These are phyloP conservation scores for Brassicogethes aeneus DNA, from an alignment of 2,888 invertebrate species.

Conservation along the genomic window DNA sequence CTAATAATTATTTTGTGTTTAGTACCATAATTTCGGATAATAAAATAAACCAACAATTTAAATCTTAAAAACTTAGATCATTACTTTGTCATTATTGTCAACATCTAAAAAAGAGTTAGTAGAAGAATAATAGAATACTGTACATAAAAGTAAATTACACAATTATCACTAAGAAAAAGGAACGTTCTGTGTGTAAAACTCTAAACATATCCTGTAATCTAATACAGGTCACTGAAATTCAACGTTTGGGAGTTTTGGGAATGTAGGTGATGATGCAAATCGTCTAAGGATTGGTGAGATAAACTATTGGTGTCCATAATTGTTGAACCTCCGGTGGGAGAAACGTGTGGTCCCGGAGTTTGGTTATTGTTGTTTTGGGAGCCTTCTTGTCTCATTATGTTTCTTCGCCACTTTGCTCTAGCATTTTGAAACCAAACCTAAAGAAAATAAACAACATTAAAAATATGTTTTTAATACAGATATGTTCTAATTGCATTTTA, in stretches of 20 bases:
- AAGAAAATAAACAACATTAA: slow-evolving; percentile 9
- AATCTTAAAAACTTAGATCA: no score
- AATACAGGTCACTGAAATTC: slow-evolving; percentile 40
- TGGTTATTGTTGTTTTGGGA: slow-evolving; percentile 29
- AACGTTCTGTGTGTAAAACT: slow-evolving; percentile 16
- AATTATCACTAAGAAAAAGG: slow-evolving; percentile 17
- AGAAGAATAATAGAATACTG: slow-evolving; percentile 5
- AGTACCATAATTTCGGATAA: no score
- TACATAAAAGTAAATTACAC: slow-evolving; percentile 5
- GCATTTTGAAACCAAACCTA: slow-evolving; percentile 99
- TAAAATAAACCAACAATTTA: no score
- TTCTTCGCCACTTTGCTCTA: slow-evolving; percentile 94
- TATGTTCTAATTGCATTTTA: neutral
- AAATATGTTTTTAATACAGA: neutral
- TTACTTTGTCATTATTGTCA: no score
- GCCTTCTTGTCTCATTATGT: slow-evolving; percentile 79
- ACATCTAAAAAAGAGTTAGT: neutral
- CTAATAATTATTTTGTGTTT: slow-evolving; percentile 5
- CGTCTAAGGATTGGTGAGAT: slow-evolving; percentile 45
- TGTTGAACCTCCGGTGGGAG: slow-evolving; percentile 34
- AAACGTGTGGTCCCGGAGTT: slow-evolving; percentile 29
- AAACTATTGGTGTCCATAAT: slow-evolving; percentile 44
- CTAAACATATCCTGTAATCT: slow-evolving; percentile 11
- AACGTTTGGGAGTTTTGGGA: slow-evolving; percentile 39
- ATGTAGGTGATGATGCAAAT: slow-evolving; percentile 47